A percentile compares a stretch with the other conserved stretches of the same genome.
Evolutionary conservation across 2,888 invertebrate genomes (phyloP).

Genomic region (Kryphioiulus occultus): DNA sequence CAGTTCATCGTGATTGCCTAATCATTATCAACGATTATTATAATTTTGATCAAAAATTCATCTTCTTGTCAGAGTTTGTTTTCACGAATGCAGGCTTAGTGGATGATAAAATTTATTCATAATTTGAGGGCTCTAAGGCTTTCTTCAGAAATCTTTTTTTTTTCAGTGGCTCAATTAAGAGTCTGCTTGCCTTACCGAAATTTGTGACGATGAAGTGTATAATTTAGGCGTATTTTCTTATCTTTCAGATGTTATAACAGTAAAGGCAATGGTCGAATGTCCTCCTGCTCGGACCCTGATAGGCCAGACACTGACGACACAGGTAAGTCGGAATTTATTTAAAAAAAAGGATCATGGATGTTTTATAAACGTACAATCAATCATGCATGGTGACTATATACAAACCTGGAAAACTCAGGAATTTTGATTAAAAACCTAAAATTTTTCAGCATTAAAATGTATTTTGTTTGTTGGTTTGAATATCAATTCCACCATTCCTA

Average conservation of each 20-base stretch:
- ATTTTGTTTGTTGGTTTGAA: too few relatives aligned
- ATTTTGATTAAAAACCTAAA: too few relatives aligned
- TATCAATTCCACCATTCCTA: too few relatives aligned
- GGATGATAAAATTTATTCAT: not conserved
- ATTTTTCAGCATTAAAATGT: too few relatives aligned
- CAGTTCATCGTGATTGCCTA: not conserved
- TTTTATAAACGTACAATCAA: too few relatives aligned
- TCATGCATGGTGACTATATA: too few relatives aligned
- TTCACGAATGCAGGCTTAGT: not conserved
- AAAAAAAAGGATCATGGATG: too few relatives aligned
- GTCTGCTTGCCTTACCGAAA: not conserved
- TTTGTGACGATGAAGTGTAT: not conserved
- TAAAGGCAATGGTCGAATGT: constrained; percentile 54
- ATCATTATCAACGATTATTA: constrained; percentile 32
- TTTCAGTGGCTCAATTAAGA: not conserved
- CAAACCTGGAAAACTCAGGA: too few relatives aligned
- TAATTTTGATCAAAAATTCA: not conserved
- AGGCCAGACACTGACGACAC: constrained; percentile 54
- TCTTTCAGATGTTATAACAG: constrained; percentile 53
- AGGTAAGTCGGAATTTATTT: constrained; percentile 42
- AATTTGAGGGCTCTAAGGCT: not conserved
- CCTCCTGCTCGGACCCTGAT: constrained; percentile 55
- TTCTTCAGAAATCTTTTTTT: not conserved
- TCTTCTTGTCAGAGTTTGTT: not conserved
- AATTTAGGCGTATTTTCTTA: constrained; percentile 7